Base-by-base conservation (phyloP, 2,113 vertebrate genomes). In the Menura novaehollandiae region DNA sequence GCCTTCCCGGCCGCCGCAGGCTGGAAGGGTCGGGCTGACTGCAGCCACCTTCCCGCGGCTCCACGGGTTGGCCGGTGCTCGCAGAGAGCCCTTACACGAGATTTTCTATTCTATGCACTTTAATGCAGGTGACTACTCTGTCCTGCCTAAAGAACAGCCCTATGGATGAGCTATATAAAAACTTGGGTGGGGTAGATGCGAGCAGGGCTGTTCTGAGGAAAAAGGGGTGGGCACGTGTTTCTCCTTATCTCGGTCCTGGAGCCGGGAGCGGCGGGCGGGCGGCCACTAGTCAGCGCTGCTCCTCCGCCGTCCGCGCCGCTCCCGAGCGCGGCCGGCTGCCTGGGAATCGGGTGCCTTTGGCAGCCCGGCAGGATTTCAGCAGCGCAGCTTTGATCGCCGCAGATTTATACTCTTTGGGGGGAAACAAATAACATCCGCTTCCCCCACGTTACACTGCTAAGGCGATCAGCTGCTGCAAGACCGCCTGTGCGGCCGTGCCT, bases 251-350 rank as follows among this genome's bases (percentile, higher is more conserved):
- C 13, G 21, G 21, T 4, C 49, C 44, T 4, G 52, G 26, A 23
- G 52, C 28, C 46, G 41, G 59, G 43, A 39, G 35, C 59, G 56
- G 46, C 14, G 32, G 59, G 51, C 41, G 39, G 39, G 23, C 24
- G 39, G 53, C 96, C 97, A 60, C 96, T 95, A 97, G 97, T 84
- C 1, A 60, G 97, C 89, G 93, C 96, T 97, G 88, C 96, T 76
- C 62, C 55, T 52, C 91, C 69, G 87, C 91, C 28, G 7, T 5
- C 60, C 43, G 52, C 49, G 6, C 52, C 35, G 58, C 49, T 24
- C 53, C 47, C 20, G 53, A 1, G 44, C 44, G 56, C 63, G 32
- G 62, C 52, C 11, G 18, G 13, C 71, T 75, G 63, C 43, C 63
- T 10, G 60, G n/a, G 24, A 11, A 1, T 2, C 66, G 13, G 10